Conservation (phyloP, 2,113 vertebrate species). For the Cyanoramphus novaezelandiae region DNA sequence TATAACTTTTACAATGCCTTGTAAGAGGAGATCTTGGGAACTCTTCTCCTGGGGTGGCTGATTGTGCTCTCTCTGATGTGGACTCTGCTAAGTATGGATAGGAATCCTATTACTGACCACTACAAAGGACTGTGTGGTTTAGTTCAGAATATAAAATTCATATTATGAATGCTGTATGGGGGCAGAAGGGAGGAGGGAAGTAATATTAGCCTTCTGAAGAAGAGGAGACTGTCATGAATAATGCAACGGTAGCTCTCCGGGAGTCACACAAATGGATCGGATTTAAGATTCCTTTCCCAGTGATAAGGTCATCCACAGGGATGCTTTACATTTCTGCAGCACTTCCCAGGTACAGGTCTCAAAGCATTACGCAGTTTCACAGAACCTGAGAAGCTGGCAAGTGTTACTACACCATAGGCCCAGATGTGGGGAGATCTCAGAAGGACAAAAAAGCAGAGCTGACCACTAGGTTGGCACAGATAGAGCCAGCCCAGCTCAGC, state of each 20-base stretch:
- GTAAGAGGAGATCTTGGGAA: constrained; percentile 83
- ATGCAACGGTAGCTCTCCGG: constrained; percentile 66
- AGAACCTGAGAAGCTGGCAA: neutral
- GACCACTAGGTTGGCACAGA: neutral
- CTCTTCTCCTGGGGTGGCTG: constrained; percentile 68
- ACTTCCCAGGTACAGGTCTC: constrained; percentile 31
- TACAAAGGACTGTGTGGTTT: constrained; percentile 69
- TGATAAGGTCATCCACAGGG: constrained; percentile 46
- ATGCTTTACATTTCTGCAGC: constrained; percentile 33
- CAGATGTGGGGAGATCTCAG: neutral
- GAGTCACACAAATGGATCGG: constrained; percentile 57
- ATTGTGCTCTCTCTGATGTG: constrained; percentile 68
- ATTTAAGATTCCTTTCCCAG: constrained; percentile 67
- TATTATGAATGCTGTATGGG: constrained; percentile 72
- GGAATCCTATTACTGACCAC: constrained; percentile 69
- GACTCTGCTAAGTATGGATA: constrained; percentile 55
- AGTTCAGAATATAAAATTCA: constrained; percentile 70
- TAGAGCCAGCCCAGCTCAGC: neutral
- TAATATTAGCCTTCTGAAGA: constrained; percentile 72
- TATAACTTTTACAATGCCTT: constrained; percentile 68
- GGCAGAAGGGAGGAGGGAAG: constrained; percentile 40
- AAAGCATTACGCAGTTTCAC: neutral
- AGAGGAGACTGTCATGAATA: constrained; percentile 65
- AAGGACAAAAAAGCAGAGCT: neutral
- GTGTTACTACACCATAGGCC: neutral